Evolutionary conservation across 1,140 invertebrate genomes (phyloP), one percentile per base, ranked within the genome.

Genomic region (Aricia agestis): DNA sequence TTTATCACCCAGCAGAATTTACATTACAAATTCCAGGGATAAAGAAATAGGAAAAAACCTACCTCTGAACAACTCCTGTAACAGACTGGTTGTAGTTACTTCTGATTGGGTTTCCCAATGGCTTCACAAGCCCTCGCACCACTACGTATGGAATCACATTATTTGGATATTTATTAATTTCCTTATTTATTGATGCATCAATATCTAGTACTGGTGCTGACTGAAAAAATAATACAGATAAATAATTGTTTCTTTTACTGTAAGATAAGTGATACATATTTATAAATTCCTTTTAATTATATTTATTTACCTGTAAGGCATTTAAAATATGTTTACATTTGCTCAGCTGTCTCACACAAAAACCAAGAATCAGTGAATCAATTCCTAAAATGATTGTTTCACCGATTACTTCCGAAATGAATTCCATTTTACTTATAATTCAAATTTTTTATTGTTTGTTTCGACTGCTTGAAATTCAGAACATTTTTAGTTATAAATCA

Each of bases 351-450:
- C 93, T 94, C 7, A 95, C 87, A 79, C 95, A 96, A 41, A 95
- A 90, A 6, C 93, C 94, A 67, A 96, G 93, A 74, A 96, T 94
- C 45, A 96, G 78, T 10, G 94, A 92, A 82, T 96, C 95, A 66
- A 96, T 90, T 57, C 95, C 95, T n/a, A 96, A 86, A 11, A 94
- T 93, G 71, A 96, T 87, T 45, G 93, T 89, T 92, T 96, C 95
- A 10, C 93, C 93, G 71, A 90, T 85, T 57, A 91, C 76, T 74
- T 91, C 88, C 13, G 87, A 88, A 66, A 92, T 79, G 81, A 92
- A 88, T 76, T 92, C 90, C 90, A 92, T 92, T 45, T 67, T 79
- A 25, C 18, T 13, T 6, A 7, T 36, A 36, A 7, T 0, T 36
- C 36, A 36, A 36, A 0, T 52, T 52, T 13, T 52, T 13, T 15